Base-by-base conservation (phyloP, 2,797 vertebrate species). In the Typhlichthys eigenmanni region DNA sequence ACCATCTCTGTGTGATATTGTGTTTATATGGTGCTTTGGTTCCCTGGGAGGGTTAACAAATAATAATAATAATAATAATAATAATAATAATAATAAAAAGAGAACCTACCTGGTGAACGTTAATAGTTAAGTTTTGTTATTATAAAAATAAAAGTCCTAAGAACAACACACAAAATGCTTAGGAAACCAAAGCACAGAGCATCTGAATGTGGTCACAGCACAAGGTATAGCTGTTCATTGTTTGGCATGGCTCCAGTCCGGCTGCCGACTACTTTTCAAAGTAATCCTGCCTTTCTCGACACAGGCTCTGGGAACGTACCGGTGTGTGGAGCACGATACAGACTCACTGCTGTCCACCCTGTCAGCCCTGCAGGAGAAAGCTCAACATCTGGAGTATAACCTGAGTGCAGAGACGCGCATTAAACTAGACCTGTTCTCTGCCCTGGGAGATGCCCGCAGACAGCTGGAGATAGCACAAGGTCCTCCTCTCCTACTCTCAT, bases 301-400 rank as follows among this genome's bases (percentile, higher is more conserved):
- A 13, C 84, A 93, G 92, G 85, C 82, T 59, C 46, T 93, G 76
- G 87, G 82, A 4, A 88, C 88, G 79, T 92, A 91, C 79, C 86
- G 87, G 55, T 86, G 90, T 13, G 76, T 91, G 71, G 93, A 93
- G 82, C 91, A 92, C 67, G 93, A 93, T 58, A 89, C 91, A 0
- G 92, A 92, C 58, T 87, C 90, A 72, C 76, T 94, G 84, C 90
- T 94, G 73, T 92, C 91, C 71, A 93, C 92, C 12, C 85, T 94
- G 74, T 92, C 93, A 1, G 90, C 92, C 63, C 87, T 94, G 81
- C 93, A 94, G 85, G 93, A 94, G 62, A 94, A 94, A 62, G 92
- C 92, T 56, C 93, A 94, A 47, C 93, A 93, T 71, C 87, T 94
- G 81, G 93, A 94, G 85, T 93, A 92, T 90, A 94, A 94, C 79